Percentiles rank a stretch among this genome's conserved stretches.
Conservation (phyloP, 1,140 invertebrate species). For the Bilobella aurantiaca region DNA sequence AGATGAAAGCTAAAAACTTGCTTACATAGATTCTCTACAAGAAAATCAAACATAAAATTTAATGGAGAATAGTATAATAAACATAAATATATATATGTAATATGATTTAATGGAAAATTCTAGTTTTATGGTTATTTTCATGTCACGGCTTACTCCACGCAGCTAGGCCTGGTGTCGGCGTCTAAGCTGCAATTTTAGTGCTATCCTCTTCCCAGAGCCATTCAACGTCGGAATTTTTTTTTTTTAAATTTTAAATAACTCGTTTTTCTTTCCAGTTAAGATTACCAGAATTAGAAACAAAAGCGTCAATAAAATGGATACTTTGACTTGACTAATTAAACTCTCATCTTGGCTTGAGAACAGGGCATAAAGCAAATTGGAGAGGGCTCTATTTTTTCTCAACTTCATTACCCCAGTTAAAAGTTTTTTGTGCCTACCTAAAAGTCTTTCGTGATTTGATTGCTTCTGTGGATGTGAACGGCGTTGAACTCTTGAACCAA, state of each 20-base stretch:
- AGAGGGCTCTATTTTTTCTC: no score
- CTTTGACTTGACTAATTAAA: neutral
- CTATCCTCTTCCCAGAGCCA: neutral
- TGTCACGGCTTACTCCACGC: neutral
- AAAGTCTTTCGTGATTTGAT: conserved; percentile 67
- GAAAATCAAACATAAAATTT: no score
- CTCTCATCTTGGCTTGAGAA: no score
- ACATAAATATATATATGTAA: no score
- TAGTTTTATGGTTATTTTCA: neutral
- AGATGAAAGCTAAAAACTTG: no score
- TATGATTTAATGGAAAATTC: neutral
- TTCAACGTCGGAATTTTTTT: no score
- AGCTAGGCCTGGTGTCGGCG: neutral
- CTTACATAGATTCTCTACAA: no score
- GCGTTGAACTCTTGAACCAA: conserved; percentile 72
- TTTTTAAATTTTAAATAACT: neutral
- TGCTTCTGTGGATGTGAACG: conserved; percentile 70
- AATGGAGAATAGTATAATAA: neutral
- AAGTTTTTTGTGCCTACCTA: conserved; percentile 49
- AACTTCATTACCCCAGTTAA: no score
- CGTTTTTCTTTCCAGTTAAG: neutral
- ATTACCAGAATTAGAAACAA: neutral
- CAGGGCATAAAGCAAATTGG: no score
- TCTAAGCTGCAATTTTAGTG: neutral
- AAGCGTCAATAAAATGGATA: neutral